These are phyloP conservation scores for Baryphthengus martii DNA, from an alignment of 2,113 vertebrate species.

Conservation along the genomic window DNA sequence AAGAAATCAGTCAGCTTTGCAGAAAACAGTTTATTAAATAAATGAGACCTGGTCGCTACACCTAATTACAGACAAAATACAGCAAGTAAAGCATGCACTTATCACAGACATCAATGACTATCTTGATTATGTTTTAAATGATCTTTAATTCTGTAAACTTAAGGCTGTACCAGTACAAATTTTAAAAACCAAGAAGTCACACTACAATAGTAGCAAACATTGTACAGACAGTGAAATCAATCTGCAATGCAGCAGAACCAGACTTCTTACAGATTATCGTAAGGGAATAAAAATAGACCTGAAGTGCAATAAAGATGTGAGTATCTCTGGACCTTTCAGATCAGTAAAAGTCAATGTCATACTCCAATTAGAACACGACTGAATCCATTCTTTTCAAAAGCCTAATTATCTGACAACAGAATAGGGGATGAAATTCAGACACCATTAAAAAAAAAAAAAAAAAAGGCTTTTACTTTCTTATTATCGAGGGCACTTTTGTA, in stretches of 20 bases:
- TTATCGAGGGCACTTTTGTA: not conserved
- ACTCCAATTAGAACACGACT: not conserved
- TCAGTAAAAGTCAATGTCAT: slow-evolving; percentile 18
- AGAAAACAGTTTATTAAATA: slow-evolving; percentile 71
- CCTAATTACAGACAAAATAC: slow-evolving; percentile 62
- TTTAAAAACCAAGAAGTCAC: slow-evolving; percentile 34
- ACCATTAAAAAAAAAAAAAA: not conserved
- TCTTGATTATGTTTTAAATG: slow-evolving; percentile 39
- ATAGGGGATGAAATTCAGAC: not conserved
- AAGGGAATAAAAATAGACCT: slow-evolving; percentile 40
- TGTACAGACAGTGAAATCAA: slow-evolving; percentile 43
- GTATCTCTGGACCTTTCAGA: slow-evolving; percentile 1
- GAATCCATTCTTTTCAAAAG: not conserved
- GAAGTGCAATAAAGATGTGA: slow-evolving; percentile 21
- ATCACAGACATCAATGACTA: slow-evolving; percentile 43
- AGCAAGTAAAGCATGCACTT: slow-evolving; percentile 60
- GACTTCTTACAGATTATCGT: slow-evolving; percentile 40
- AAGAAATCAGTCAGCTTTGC: slow-evolving; percentile 47
- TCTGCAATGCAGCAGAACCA: slow-evolving; percentile 45
- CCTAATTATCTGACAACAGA: slow-evolving; percentile 1
- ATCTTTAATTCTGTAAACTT: slow-evolving; percentile 47
- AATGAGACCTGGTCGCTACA: slow-evolving; percentile 32
- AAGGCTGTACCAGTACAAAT: slow-evolving; percentile 60
- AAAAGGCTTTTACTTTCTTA: not conserved
- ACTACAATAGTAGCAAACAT: slow-evolving; percentile 50